These are phyloP conservation scores for Steinernema hermaphroditum DNA, from an alignment of 2,888 invertebrate genomes.

Conservation along the genomic window DNA sequence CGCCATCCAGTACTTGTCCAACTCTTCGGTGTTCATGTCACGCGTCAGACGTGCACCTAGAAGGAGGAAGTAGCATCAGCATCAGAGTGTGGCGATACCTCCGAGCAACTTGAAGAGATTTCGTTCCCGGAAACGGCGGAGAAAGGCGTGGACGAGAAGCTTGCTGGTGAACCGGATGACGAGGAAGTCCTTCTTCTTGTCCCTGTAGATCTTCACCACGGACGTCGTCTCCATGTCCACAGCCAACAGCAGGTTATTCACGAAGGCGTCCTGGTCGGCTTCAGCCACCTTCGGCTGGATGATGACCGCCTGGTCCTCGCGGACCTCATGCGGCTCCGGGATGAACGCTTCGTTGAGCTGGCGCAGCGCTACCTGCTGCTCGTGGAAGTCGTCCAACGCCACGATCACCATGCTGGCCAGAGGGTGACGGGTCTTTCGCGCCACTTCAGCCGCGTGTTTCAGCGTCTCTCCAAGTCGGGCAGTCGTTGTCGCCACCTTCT, in stretches of 20 bases:
- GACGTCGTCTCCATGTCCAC: neutral
- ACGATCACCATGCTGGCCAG: neutral
- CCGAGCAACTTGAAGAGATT: conserved; percentile 1
- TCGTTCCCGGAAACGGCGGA: neutral
- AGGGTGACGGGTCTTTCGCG: no score
- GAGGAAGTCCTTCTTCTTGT: neutral
- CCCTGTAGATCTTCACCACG: neutral
- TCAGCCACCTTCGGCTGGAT: neutral
- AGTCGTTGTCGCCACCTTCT: no score
- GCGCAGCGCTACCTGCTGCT: neutral
- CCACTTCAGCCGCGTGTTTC: no score
- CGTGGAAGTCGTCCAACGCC: neutral
- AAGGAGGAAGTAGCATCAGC: neutral
- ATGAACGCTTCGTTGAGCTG: neutral
- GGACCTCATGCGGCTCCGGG: conserved; percentile 2
- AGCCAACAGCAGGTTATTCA: neutral
- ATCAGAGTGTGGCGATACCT: neutral
- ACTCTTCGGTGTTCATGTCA: neutral
- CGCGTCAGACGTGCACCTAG: neutral
- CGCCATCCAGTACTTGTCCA: neutral
- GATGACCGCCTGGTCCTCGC: neutral
- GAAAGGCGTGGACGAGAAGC: conserved; percentile 5
- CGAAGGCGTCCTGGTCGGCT: neutral
- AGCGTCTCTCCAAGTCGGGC: no score
- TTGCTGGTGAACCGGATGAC: conserved; percentile 6